Evolutionary conservation across 2,113 vertebrate genomes (phyloP).

Genomic region (Erythrocebus patas): DNA sequence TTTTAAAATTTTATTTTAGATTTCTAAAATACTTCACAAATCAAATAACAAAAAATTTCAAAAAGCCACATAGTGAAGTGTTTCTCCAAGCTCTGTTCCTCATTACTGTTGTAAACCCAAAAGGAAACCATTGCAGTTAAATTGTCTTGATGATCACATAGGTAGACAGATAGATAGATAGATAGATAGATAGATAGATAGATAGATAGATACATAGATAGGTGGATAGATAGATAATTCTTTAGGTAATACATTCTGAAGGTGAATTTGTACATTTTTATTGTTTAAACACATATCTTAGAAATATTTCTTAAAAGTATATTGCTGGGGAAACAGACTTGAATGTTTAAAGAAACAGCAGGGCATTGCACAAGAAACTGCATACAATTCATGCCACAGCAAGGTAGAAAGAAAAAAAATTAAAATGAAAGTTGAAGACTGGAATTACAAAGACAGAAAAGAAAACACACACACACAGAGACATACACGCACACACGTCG

Average conservation of each 20-base stretch:
- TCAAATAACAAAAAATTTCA: background rate
- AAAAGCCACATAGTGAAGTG: background rate
- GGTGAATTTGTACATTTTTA: background rate
- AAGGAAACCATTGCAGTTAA: background rate
- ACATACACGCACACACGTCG: constrained; percentile 17
- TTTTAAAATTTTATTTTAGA: background rate
- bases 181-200: too few relatives aligned
- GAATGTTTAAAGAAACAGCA: constrained; percentile 87
- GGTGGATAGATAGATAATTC: too few relatives aligned
- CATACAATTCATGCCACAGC: constrained; percentile 86
- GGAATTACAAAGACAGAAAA: constrained; percentile 85
- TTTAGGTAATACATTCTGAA: background rate
- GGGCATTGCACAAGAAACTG: constrained; percentile 85
- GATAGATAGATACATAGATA: too few relatives aligned
- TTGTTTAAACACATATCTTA: background rate
- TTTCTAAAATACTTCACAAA: background rate
- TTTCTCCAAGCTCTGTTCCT: background rate
- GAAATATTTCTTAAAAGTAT: background rate
- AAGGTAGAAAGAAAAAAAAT: constrained; percentile 87
- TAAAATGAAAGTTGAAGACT: constrained; percentile 91
- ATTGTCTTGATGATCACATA: background rate
- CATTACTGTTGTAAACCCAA: background rate
- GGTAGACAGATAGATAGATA: too few relatives aligned
- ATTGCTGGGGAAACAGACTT: constrained; percentile 88
- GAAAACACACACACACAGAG: constrained; percentile 62